A percentile compares a stretch with the other conserved stretches of the same genome.
Evolutionary conservation across 2,113 vertebrate species (phyloP).

Genomic region (Aphelocoma coerulescens): DNA sequence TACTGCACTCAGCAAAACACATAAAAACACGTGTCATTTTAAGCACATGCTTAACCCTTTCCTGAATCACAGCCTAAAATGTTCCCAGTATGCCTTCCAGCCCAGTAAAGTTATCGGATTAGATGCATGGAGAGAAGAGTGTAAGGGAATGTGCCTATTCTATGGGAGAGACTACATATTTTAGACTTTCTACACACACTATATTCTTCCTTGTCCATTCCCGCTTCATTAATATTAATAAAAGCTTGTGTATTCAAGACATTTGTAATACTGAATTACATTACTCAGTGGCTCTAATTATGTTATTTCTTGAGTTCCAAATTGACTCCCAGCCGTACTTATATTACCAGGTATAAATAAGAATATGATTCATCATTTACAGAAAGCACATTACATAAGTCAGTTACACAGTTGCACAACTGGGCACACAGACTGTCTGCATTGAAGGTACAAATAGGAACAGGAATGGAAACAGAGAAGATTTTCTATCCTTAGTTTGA

Average conservation of each 20-base stretch:
- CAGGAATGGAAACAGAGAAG: conserved; percentile 58
- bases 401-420: conserved; percentile 52
- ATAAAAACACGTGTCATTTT: background rate
- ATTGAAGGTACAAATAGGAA: conserved; percentile 66
- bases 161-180: background rate
- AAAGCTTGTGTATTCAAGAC: background rate
- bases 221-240: conserved; percentile 24
- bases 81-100: background rate
- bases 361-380: conserved; percentile 74
- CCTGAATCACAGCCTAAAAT: background rate
- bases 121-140: background rate
- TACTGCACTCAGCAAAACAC: background rate
- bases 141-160: background rate
- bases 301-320: conserved; percentile 63
- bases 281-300: conserved; percentile 66
- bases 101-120: background rate
- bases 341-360: conserved; percentile 71
- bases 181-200: background rate
- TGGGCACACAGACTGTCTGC: conserved; percentile 43
- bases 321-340: conserved; percentile 57
- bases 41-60: conserved; percentile 7
- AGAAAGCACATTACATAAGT: conserved; percentile 70
- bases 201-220: background rate
- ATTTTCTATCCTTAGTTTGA: conserved; percentile 66
- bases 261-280: conserved; percentile 50